Conservation (phyloP, 1,140 invertebrate species). For the Ostrea edulis region DNA sequence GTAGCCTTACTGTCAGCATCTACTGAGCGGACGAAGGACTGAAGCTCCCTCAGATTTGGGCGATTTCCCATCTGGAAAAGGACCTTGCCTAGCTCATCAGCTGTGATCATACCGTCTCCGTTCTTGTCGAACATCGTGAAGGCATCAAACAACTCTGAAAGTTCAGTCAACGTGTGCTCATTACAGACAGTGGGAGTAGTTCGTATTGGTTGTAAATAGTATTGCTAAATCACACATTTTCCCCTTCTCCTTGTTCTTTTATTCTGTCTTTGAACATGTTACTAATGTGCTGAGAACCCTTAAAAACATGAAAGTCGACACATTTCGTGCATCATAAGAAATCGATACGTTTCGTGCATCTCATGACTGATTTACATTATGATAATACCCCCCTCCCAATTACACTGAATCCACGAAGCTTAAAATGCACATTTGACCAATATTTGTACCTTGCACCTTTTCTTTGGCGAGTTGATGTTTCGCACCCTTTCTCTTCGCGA, state of each 20-base stretch:
- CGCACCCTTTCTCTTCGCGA: neutral
- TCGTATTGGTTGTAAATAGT: no score
- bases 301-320: no score
- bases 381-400: no score
- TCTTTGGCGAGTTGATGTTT: conserved; percentile 23
- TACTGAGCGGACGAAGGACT: conserved; percentile 70
- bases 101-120: conserved; percentile 89
- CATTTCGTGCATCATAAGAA: no score
- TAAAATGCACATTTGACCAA: neutral
- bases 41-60: conserved; percentile 68
- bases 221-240: no score
- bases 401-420: no score
- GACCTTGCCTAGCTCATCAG: conserved; percentile 73
- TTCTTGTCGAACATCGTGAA: conserved; percentile 99
- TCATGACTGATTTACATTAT: no score
- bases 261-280: no score
- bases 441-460: conserved; percentile 21
- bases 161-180: neutral
- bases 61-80: conserved; percentile 73
- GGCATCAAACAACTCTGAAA: conserved; percentile 71
- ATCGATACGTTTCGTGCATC: no score
- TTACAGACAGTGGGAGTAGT: no score
- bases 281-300: no score
- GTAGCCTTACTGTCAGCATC: conserved; percentile 73
- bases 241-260: no score